Evolutionary conservation across 2,888 invertebrate species (phyloP), one percentile per base, ranked within the genome.

Genomic region (Drosophila nigritarsus): DNA sequence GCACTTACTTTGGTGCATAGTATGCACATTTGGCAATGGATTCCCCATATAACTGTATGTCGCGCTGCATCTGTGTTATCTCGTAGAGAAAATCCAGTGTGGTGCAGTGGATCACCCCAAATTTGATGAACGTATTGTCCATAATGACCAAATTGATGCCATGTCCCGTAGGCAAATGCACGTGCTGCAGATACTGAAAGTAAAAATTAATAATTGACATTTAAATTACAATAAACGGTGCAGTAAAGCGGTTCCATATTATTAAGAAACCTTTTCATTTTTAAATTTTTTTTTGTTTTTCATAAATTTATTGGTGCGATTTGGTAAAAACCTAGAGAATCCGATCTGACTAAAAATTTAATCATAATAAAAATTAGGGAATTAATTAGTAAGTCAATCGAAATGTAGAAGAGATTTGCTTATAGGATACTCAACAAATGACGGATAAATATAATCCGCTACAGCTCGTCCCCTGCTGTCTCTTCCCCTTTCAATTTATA

Each of bases 61-160:
- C 90, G 1, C 73, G 67, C 69, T 91, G 90, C 62, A 92, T 89
- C 34, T 83, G 82, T 9, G 89, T 76, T 49, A 93, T 81, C 65
- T 91, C 91, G 6, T 82, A 70, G 0, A 90, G 86, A 66, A 87
- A 89, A 3, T 82, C 84, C 49, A 75, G 62, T 15, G 79, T 84
- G 9, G 92, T 91, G 50, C 92, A 92, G 3, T 91, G 87, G 8
- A 93, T 62, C 20, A 90, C 80, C 0, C 91, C 92, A 18, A 73
- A 79, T 40, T 82, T 80, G 0, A 93, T 60, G 29, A 91, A 75
- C 0, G 90, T 87, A 66, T 91, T 93, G 58, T 93, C 93, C 90
- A 91, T 91, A 7, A 93, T 81, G 38, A 91, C 73, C 45, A 92
- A 30, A 51, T 91, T 70, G 2, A 92, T 65, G 53, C 85, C 81